phyloP scores from a whole-genome alignment of 2,113 vertebrate genomes.

The Spea multiplicata region DNA sequence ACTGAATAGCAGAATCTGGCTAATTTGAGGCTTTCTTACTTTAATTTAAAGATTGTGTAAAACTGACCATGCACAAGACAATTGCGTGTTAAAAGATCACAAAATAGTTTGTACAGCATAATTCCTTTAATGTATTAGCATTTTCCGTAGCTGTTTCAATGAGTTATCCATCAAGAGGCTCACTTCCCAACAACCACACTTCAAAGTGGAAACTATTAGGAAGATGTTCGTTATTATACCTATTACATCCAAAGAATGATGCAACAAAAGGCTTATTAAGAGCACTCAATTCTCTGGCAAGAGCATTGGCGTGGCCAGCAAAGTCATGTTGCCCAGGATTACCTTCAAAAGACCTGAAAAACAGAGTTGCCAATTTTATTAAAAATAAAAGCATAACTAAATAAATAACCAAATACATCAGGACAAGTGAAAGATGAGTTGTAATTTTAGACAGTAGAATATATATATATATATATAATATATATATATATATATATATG shows the following conservation, averaged over 20 bases:
- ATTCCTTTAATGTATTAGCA: too few relatives aligned
- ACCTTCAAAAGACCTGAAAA: constrained; percentile 12
- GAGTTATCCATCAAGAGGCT: neutral
- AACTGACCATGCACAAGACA: too few relatives aligned
- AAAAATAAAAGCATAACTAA: neutral
- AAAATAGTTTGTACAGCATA: too few relatives aligned
- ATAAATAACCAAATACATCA: neutral
- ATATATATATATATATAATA: too few relatives aligned
- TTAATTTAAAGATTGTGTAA: too few relatives aligned
- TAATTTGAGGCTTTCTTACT: too few relatives aligned
- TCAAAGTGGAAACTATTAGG: neutral
- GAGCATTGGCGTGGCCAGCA: neutral
- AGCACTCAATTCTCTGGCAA: constrained; percentile 7
- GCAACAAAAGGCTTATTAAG: constrained; percentile 41
- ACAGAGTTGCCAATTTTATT: neutral
- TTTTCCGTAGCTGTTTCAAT: too few relatives aligned
- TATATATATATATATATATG: too few relatives aligned
- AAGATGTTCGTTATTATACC: constrained; percentile 43
- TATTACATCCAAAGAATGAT: constrained; percentile 20
- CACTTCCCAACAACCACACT: neutral
- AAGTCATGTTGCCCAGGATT: neutral
- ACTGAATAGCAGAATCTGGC: too few relatives aligned
- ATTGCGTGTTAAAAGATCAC: too few relatives aligned
- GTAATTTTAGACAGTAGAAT: too few relatives aligned
- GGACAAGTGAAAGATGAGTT: neutral